Evolutionary conservation across 2,888 invertebrate species (phyloP).

Genomic region (Meliscaeva auricollis): DNA sequence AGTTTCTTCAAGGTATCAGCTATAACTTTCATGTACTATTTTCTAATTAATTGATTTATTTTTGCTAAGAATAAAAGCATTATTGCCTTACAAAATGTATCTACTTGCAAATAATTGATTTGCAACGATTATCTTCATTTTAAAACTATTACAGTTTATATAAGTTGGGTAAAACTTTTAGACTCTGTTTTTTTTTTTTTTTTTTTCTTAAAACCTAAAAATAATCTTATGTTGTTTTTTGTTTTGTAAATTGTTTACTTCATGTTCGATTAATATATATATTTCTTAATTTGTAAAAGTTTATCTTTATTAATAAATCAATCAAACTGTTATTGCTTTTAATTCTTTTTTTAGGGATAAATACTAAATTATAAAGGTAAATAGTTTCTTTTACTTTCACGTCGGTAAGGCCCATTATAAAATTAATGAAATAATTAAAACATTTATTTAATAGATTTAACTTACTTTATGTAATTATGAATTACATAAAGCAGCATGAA

Average conservation of each 20-base stretch:
- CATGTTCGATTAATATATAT: constrained; percentile 63
- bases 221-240: constrained; percentile 47
- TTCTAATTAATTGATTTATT: constrained; percentile 54
- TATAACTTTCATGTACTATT: constrained; percentile 64
- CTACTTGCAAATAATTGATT: constrained; percentile 55
- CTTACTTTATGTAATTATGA: constrained; percentile 52
- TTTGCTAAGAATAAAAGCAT: constrained; percentile 61
- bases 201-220: constrained; percentile 55
- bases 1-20: constrained; percentile 75
- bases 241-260: constrained; percentile 69
- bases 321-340: constrained; percentile 72
- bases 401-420: constrained; percentile 72
- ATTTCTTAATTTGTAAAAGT: constrained; percentile 68
- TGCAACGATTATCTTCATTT: constrained; percentile 64
- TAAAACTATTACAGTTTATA: constrained; percentile 54
- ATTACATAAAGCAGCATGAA: constrained; percentile 62
- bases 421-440: constrained; percentile 49
- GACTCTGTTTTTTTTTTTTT: constrained; percentile 55
- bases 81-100: constrained; percentile 61
- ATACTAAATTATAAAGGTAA: constrained; percentile 55
- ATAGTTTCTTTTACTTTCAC: constrained; percentile 61
- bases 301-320: constrained; percentile 62
- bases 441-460: constrained; percentile 26
- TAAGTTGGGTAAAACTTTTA: constrained; percentile 64
- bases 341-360: constrained; percentile 56